phyloP scores from a whole-genome alignment of 64 coral and sea anemone species.

The Stylophora pistillata region DNA sequence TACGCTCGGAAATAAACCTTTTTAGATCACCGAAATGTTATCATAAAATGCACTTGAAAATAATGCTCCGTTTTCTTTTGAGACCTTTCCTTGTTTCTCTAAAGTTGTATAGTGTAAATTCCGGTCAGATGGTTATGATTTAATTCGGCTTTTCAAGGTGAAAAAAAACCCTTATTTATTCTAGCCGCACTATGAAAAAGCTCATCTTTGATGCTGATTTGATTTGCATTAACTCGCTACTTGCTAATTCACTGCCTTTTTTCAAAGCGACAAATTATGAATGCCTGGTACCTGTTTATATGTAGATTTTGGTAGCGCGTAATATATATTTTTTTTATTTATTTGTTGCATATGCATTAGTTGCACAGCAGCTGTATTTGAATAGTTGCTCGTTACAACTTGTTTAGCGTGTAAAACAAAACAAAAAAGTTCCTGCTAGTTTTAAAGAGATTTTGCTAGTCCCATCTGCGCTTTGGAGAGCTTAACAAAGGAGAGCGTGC shows the following conservation, averaged over 20 bases:
- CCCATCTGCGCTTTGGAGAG: slow-evolving; percentile 51
- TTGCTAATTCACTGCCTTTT: slow-evolving; percentile 2
- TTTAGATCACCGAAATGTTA: slow-evolving; percentile 25
- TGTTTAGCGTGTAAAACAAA: slow-evolving; percentile 55
- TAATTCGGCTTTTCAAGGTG: neutral
- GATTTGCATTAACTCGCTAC: neutral
- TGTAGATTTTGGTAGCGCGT: slow-evolving; percentile 11
- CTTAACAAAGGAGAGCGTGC: slow-evolving; percentile 11
- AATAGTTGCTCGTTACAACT: slow-evolving; percentile 55
- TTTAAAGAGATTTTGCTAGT: slow-evolving; percentile 13
- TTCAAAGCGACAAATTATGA: slow-evolving; percentile 2
- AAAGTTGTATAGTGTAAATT: neutral
- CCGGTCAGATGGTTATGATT: neutral
- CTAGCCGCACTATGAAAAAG: neutral
- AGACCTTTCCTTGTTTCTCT: neutral
- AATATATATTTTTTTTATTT: slow-evolving; percentile 17
- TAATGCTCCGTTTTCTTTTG: neutral
- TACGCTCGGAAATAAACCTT: neutral
- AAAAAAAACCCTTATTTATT: neutral
- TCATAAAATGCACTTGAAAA: slow-evolving; percentile 15
- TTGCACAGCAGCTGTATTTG: slow-evolving; percentile 17
- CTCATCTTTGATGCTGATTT: neutral
- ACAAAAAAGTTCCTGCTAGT: slow-evolving; percentile 27
- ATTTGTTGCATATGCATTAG: slow-evolving; percentile 36
- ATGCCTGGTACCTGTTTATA: slow-evolving; percentile 49